Conservation (phyloP, 2,113 vertebrate species). For the Myiopsitta monachus region DNA sequence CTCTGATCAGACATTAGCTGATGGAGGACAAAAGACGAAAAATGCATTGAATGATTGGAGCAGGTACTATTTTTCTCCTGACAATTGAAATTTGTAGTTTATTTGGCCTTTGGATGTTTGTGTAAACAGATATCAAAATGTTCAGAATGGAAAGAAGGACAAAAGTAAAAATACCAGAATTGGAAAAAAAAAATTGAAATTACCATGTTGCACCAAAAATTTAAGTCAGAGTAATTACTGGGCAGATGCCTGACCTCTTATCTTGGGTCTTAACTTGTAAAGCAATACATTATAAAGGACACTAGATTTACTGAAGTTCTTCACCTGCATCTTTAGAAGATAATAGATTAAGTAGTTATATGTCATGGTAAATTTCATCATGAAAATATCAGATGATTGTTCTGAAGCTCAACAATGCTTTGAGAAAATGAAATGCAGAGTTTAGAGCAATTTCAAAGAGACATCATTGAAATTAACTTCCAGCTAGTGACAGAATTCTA, state of each 20-base stretch:
- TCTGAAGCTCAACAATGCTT: conserved; percentile 8
- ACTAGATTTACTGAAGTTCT: not conserved
- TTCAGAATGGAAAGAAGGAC: not conserved
- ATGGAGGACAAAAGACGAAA: not conserved
- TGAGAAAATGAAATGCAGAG: not conserved
- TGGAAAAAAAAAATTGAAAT: not conserved
- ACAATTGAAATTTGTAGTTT: not conserved
- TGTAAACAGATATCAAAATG: not conserved
- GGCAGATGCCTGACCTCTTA: not conserved
- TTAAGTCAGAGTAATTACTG: not conserved
- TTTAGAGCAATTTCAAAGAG: not conserved
- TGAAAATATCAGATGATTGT: conserved; percentile 21
- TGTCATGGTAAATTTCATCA: not conserved
- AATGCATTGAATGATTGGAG: not conserved
- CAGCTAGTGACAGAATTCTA: not conserved
- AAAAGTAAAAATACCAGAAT: not conserved
- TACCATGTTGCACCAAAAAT: not conserved
- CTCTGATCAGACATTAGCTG: not conserved
- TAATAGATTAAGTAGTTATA: not conserved
- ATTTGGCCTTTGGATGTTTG: not conserved
- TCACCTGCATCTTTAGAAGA: not conserved
- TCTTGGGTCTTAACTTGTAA: not conserved
- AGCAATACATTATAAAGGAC: not conserved
- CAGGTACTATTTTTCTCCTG: not conserved
- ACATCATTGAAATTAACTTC: not conserved